A percentile compares a stretch with the other conserved stretches of the same genome.
These are phyloP conservation scores for Centropus unirufus DNA, from an alignment of 2,113 vertebrate genomes.

Conservation along the genomic window DNA sequence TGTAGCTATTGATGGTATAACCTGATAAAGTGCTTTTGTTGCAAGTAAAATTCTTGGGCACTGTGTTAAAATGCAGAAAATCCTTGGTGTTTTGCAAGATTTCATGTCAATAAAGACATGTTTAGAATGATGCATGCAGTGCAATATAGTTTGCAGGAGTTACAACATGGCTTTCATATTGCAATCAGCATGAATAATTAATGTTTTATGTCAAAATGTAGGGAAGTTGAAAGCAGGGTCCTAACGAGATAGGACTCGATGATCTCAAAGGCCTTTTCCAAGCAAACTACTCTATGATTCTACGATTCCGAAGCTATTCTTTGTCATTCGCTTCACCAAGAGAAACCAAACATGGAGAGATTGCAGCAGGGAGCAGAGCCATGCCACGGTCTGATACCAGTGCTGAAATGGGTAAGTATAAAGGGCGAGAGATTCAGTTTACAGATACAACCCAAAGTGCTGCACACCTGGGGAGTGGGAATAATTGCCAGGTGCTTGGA, in stretches of 20 bases:
- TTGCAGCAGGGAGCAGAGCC: neutral
- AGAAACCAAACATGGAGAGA: neutral
- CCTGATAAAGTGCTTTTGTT: neutral
- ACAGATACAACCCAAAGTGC: neutral
- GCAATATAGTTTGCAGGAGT: neutral
- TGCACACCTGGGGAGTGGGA: neutral
- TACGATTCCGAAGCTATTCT: neutral
- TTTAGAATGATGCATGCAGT: neutral
- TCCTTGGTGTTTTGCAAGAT: neutral
- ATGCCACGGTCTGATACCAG: neutral
- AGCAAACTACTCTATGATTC: no score
- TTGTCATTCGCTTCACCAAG: neutral
- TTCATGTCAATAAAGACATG: neutral
- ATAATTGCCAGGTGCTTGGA: neutral
- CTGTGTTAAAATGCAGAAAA: neutral
- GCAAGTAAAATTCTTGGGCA: neutral
- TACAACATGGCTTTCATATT: neutral
- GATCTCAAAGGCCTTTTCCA: no score
- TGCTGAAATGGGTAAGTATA: neutral
- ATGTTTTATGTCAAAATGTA: neutral
- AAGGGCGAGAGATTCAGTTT: neutral
- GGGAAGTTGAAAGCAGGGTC: neutral
- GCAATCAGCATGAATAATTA: constrained; percentile 45
- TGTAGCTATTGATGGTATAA: neutral
- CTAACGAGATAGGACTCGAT: neutral